These are phyloP conservation scores for Trissolcus basalis DNA, from an alignment of 1,140 invertebrate species.

Conservation along the genomic window DNA sequence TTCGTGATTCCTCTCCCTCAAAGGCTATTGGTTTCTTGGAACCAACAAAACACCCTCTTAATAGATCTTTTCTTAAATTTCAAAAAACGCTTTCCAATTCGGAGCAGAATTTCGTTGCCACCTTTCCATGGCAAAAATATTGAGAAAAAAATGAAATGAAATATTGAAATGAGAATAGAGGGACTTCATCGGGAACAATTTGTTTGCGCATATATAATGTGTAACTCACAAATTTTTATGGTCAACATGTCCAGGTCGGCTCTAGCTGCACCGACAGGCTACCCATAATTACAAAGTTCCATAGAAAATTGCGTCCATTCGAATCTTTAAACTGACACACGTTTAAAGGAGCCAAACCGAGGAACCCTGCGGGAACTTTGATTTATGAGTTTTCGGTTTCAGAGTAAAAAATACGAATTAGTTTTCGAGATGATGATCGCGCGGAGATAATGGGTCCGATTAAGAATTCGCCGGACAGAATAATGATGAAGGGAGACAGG, in stretches of 20 bases:
- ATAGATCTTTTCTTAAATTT: too few relatives aligned
- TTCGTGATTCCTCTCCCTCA: background rate
- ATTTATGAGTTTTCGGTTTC: constrained; percentile 77
- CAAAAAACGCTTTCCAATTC: too few relatives aligned
- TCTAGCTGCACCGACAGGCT: constrained; percentile 66
- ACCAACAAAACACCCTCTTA: too few relatives aligned
- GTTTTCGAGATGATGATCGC: constrained; percentile 76
- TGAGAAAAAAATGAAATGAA: too few relatives aligned
- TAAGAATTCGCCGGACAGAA: constrained; percentile 70
- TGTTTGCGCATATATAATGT: constrained; percentile 67
- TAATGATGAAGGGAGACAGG: constrained; percentile 50
- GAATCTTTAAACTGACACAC: constrained; percentile 71
- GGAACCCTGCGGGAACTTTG: constrained; percentile 66
- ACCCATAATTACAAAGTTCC: constrained; percentile 76
- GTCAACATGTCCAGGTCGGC: constrained; percentile 53
- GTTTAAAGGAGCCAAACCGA: constrained; percentile 56
- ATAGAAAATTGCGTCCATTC: constrained; percentile 76
- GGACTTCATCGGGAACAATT: too few relatives aligned
- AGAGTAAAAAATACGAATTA: constrained; percentile 76
- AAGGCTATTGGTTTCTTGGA: constrained; percentile 5
- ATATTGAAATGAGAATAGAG: too few relatives aligned
- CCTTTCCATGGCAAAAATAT: too few relatives aligned
- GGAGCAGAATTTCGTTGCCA: too few relatives aligned
- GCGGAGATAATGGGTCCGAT: constrained; percentile 75
- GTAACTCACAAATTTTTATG: constrained; percentile 70